Conservation (phyloP, 2,888 invertebrate species). For the Lasioglossum oenotherae region DNA sequence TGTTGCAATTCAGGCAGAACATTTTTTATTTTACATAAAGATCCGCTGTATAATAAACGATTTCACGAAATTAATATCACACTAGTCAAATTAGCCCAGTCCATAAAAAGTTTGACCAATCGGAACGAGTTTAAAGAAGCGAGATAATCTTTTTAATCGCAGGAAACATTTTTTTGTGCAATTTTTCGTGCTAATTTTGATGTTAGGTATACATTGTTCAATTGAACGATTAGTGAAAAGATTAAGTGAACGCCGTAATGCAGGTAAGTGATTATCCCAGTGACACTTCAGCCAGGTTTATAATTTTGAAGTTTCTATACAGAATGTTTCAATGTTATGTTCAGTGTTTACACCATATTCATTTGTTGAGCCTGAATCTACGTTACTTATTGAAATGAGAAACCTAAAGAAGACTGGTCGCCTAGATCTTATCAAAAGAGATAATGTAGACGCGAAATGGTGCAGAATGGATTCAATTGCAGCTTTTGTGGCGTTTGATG, state of each 20-base stretch:
- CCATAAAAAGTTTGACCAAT: background rate
- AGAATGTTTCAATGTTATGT: background rate
- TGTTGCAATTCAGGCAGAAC: too few species aligned
- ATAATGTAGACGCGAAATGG: background rate
- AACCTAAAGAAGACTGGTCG: background rate
- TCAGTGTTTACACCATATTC: background rate
- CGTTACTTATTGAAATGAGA: background rate
- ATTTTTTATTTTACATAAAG: too few species aligned
- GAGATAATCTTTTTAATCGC: background rate
- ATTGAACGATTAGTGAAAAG: background rate
- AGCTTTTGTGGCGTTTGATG: slow-evolving; percentile 1
- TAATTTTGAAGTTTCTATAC: background rate
- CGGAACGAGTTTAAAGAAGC: background rate
- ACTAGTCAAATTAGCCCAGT: background rate
- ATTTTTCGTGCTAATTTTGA: background rate
- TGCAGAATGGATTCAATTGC: background rate
- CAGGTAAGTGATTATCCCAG: background rate
- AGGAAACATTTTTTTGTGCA: background rate
- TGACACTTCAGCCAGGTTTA: background rate
- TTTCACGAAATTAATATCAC: background rate
- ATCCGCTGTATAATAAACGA: background rate
- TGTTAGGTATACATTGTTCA: background rate
- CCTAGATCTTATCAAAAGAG: background rate
- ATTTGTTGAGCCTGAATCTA: background rate
- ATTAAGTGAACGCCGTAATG: background rate